Evolutionary conservation across 2,888 invertebrate species (phyloP), one percentile per base, ranked within the genome.

Genomic region (Epirrita christyi): DNA sequence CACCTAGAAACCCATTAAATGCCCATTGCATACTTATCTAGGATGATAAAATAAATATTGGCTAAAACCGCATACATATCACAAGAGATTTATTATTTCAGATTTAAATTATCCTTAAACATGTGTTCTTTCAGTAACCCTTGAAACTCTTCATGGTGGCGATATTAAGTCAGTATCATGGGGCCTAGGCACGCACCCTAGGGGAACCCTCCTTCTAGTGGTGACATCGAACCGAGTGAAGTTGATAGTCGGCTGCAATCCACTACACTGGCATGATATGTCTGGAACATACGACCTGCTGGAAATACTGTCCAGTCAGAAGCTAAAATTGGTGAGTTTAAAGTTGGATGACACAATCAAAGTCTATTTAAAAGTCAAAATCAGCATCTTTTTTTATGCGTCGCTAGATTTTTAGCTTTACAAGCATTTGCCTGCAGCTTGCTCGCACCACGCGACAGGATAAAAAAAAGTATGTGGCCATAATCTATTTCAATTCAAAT

Each of bases 231-330:
- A 93, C 2, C 93, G 92, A 63, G 93, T 95, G 14, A 93, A 94
- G 66, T 81, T 96, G 28, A 94, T 94, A 68, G 91, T 94, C 3
- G 95, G 95, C 68, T 96, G 96, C 74, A 88, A 90, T 27, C 87
- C 93, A 0, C 93, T 95, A 59, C 95, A 95, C 37, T 93, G 93
- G 82, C 93, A 96, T 21, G 83, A 92, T 7, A 93, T 94, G 72
- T 92, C 93, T 6, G 92, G 92, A 45, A 89, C 93, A 76, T 92
- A 93, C 63, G 93, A 94, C 63, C 91, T 94, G 82, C 87, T 93
- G 68, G 81, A 86, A 47, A 86, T 93, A 68, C 90, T 94, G 86
- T 85, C 83, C 13, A 86, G 84, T 67, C 90, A 90, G 8, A 83
- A 90, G 61, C 66, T 94, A 44, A 93, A 93, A 81, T 83, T 94